These are phyloP conservation scores for Palythoa caribaeorum DNA, from an alignment of 92 coral and sea anemone genomes.

Conservation along the genomic window DNA sequence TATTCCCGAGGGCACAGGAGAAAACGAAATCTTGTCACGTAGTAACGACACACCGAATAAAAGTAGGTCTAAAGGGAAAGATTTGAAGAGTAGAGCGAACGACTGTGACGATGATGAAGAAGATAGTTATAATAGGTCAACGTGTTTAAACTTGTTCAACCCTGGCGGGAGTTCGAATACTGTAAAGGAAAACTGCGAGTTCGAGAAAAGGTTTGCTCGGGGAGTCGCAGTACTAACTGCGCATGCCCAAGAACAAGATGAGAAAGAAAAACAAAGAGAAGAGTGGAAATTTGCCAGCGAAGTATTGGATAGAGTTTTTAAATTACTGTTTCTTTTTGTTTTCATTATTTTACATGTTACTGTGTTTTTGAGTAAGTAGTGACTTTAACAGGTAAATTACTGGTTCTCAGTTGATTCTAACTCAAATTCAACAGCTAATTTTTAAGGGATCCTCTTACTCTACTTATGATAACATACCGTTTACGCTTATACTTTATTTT, in stretches of 20 bases:
- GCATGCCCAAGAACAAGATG: conserved; percentile 37
- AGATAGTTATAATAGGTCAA: neutral
- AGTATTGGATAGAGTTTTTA: conserved; percentile 57
- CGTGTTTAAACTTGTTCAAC: too few species aligned
- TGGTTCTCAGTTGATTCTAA: neutral
- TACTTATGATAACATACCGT: too few species aligned
- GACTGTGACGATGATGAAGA: neutral
- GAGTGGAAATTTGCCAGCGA: conserved; percentile 61
- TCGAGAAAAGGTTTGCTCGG: conserved; percentile 26
- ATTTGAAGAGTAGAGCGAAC: neutral
- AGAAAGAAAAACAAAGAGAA: conserved; percentile 34
- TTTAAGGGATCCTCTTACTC: neutral
- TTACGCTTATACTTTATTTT: too few species aligned
- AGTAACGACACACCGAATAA: neutral
- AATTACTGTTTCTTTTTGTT: conserved; percentile 32
- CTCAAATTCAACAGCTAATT: neutral
- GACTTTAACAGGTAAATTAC: neutral
- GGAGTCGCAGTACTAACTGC: conserved; percentile 36
- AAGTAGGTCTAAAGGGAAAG: neutral
- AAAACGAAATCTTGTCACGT: neutral
- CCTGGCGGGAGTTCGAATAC: neutral
- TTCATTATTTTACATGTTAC: conserved; percentile 44
- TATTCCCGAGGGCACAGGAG: neutral
- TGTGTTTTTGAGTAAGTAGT: conserved; percentile 25
- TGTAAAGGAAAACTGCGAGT: conserved; percentile 1